These are phyloP conservation scores for Anguilla megastoma DNA, from an alignment of 2,797 vertebrate genomes.

Conservation along the genomic window DNA sequence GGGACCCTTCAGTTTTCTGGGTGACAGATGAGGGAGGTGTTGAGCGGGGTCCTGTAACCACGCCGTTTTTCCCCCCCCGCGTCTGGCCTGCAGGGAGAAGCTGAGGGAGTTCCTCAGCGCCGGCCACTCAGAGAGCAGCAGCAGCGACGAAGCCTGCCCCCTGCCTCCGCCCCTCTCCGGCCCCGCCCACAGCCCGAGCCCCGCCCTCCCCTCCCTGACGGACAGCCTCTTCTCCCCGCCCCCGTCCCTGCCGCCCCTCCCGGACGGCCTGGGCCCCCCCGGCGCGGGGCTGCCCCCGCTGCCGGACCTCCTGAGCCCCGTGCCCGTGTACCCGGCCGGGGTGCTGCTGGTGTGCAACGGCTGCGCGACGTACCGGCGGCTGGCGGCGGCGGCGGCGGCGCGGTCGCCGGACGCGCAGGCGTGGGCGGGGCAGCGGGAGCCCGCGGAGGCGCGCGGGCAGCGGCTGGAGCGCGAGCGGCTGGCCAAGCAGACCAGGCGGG, in stretches of 20 bases:
- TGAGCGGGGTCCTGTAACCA: not conserved
- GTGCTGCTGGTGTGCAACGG: slow-evolving; percentile 95
- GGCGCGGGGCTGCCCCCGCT: slow-evolving; percentile 69
- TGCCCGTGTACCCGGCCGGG: slow-evolving; percentile 87
- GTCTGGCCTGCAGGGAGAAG: slow-evolving; percentile 79
- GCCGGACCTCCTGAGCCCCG: slow-evolving; percentile 73
- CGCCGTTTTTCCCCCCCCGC: not conserved
- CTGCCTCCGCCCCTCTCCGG: slow-evolving; percentile 68
- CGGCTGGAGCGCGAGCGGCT: slow-evolving; percentile 92
- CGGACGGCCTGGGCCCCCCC: slow-evolving; percentile 68
- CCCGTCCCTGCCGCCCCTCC: slow-evolving; percentile 68
- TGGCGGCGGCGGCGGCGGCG: slow-evolving; percentile 82
- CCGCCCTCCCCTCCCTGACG: slow-evolving; percentile 64
- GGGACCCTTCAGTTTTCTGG: not conserved
- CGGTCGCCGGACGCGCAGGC: slow-evolving; percentile 81
- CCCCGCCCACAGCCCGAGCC: slow-evolving; percentile 54
- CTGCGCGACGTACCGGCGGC: slow-evolving; percentile 88
- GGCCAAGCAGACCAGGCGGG: slow-evolving; percentile 93
- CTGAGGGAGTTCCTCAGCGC: slow-evolving; percentile 86
- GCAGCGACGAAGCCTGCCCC: slow-evolving; percentile 70
- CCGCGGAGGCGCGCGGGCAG: slow-evolving; percentile 83
- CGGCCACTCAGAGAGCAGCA: slow-evolving; percentile 68
- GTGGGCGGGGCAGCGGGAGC: slow-evolving; percentile 86
- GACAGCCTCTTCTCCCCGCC: slow-evolving; percentile 72
- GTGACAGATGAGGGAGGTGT: not conserved